Evolutionary conservation across 35 echinoderm and acorn worm genomes (phyloP), one percentile per base, ranked within the genome.

Genomic region (Chiridota heheva): DNA sequence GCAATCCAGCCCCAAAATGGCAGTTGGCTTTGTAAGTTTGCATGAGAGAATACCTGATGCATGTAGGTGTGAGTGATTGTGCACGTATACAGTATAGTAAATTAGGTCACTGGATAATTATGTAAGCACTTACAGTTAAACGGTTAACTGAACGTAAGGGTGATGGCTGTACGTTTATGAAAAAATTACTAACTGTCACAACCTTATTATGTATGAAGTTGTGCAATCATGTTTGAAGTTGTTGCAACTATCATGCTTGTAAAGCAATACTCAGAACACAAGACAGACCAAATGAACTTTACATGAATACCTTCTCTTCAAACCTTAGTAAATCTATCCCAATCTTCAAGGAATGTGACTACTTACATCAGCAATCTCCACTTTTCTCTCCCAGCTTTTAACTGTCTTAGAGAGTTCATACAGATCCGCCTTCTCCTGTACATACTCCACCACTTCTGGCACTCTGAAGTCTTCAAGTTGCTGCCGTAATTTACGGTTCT

Each of bases 341-440:
- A 43, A 10, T 43, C 30, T 46, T 36, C 25, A 41, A 58, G 36
- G 41, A 32, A 49, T 24, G 13, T 18, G 28, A 29, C 25, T 32
- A 4, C 72, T 76, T 57, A 98, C 95, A 73, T 98, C 95, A 40
- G 95, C 95, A 60, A 98, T 98, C 46, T 98, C 95, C 25, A 98
- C 95, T 76, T 98, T 98, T 56, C 95, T 98, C 85, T 98, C 89
- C 95, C 95, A 98, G 73, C 88, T 98, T 71, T 88, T 98, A 28
- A 98, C 95, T 0, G 95, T 98, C 70, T 92, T 98, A 5, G 86
- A 63, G 35, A 98, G 56, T 73, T 98, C 95, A 64, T 98, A 88
- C 35, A 98, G 73, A 30, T 98, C 95, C 20, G 95, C 95, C 74
- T 98, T 98, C 64, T 92, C 89, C 65, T 91, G 61, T 26, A 98